phyloP scores from a whole-genome alignment of 1,140 invertebrate species.

The Ips typographus region DNA sequence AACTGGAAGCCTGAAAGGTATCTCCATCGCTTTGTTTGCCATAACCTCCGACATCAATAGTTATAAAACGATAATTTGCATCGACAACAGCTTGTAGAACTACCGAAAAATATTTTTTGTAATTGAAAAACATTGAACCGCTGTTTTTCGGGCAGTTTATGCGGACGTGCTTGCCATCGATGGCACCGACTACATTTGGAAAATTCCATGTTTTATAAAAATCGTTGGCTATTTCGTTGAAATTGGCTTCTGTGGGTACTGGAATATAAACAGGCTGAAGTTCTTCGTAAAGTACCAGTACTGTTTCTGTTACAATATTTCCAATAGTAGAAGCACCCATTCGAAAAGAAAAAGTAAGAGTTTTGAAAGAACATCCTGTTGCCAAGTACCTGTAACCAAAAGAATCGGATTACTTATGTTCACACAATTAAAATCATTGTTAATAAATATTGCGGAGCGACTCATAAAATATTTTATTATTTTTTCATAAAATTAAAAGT shows the following conservation, averaged over 20 bases:
- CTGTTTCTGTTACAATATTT: not conserved
- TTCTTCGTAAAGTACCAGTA: slow-evolving; percentile 2
- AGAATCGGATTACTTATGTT: no score
- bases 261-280: slow-evolving; percentile 36
- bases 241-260: slow-evolving; percentile 37
- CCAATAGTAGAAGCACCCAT: not conserved
- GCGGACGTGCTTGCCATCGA: slow-evolving; percentile 55
- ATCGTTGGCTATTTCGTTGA: slow-evolving; percentile 26
- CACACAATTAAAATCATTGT: no score
- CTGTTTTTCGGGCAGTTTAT: slow-evolving; percentile 45
- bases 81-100: slow-evolving; percentile 55
- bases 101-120: slow-evolving; percentile 53
- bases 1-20: slow-evolving; percentile 37
- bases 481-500: no score
- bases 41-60: slow-evolving; percentile 53
- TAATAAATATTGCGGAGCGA: no score
- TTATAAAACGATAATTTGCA: slow-evolving; percentile 53
- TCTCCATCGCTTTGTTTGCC: slow-evolving; percentile 51
- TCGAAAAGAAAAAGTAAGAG: not conserved
- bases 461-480: no score
- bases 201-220: slow-evolving; percentile 53
- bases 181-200: slow-evolving; percentile 53
- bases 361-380: slow-evolving; percentile 1
- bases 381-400: not conserved
- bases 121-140: slow-evolving; percentile 52